These are phyloP conservation scores for Turritopsis dohrnii DNA, from an alignment of 30 jellyfish, hydroid and myxozoan genomes.

Conservation along the genomic window DNA sequence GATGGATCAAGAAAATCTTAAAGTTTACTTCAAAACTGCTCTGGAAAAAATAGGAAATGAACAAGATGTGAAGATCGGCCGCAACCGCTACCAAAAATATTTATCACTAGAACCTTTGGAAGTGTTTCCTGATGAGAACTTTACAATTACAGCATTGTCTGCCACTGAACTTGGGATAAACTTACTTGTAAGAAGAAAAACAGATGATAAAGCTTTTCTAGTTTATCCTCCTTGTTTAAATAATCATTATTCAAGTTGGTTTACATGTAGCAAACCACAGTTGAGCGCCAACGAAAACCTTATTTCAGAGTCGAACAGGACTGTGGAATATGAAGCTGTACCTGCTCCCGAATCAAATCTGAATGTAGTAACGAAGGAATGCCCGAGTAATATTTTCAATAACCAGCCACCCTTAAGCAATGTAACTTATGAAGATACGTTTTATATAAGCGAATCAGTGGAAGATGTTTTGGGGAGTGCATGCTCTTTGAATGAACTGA, in stretches of 20 bases:
- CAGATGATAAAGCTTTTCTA: conserved; percentile 60
- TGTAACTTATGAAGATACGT: neutral
- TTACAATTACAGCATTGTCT: conserved; percentile 52
- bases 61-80: conserved; percentile 2
- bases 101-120: conserved; percentile 12
- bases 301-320: conserved; percentile 39
- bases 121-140: conserved; percentile 18
- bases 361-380: neutral
- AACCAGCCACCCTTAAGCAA: neutral
- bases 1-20: neutral
- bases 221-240: conserved; percentile 50
- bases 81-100: conserved; percentile 27
- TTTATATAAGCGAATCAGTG: neutral
- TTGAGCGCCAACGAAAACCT: conserved; percentile 27
- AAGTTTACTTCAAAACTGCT: conserved; percentile 59
- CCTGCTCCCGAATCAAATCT: conserved; percentile 49
- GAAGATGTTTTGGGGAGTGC: conserved; percentile 17
- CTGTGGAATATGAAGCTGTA: conserved; percentile 69
- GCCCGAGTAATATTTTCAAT: neutral
- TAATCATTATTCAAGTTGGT: conserved; percentile 61
- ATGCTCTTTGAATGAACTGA: conserved; percentile 15
- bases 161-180: conserved; percentile 71
- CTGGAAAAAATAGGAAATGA: conserved; percentile 37
- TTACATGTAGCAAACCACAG: conserved; percentile 50
- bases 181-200: conserved; percentile 40